A percentile compares a stretch with the other conserved stretches of the same genome.
phyloP scores from a whole-genome alignment of 2,888 invertebrate genomes.

The Polymixis lichenea region DNA sequence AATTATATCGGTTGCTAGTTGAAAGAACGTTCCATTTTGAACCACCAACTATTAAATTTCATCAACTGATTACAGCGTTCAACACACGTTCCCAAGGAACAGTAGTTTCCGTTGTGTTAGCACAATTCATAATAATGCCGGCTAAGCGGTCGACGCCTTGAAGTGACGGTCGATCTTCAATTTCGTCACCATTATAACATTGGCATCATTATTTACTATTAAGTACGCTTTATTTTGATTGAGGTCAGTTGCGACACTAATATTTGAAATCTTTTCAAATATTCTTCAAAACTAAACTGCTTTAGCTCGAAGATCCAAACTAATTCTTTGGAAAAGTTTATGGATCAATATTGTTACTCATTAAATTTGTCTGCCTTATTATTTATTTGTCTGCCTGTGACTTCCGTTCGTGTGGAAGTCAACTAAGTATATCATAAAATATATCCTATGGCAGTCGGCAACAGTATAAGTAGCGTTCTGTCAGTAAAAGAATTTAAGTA shows the following conservation, averaged over 20 bases:
- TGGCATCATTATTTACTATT: constrained; percentile 78
- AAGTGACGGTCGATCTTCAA: constrained; percentile 63
- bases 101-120: constrained; percentile 60
- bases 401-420: not conserved
- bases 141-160: constrained; percentile 62
- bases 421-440: not conserved
- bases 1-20: not conserved
- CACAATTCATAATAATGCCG: constrained; percentile 65
- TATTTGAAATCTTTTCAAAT: constrained; percentile 44
- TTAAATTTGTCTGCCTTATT: too few relatives aligned
- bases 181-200: constrained; percentile 77
- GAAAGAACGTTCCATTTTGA: constrained; percentile 6
- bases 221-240: constrained; percentile 71
- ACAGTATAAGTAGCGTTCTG: not conserved
- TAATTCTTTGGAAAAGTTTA: not conserved
- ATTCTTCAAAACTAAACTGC: constrained; percentile 3
- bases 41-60: constrained; percentile 45
- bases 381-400: too few relatives aligned
- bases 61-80: constrained; percentile 52
- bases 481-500: not conserved
- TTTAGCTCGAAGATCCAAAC: not conserved
- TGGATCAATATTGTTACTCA: not conserved
- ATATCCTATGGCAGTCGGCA: not conserved
- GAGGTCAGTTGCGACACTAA: constrained; percentile 78
- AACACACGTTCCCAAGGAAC: constrained; percentile 63